Percentiles rank a stretch among this genome's conserved stretches.
Evolutionary conservation across 2,113 vertebrate genomes (phyloP).

Genomic region (Australoheros scitulus): DNA sequence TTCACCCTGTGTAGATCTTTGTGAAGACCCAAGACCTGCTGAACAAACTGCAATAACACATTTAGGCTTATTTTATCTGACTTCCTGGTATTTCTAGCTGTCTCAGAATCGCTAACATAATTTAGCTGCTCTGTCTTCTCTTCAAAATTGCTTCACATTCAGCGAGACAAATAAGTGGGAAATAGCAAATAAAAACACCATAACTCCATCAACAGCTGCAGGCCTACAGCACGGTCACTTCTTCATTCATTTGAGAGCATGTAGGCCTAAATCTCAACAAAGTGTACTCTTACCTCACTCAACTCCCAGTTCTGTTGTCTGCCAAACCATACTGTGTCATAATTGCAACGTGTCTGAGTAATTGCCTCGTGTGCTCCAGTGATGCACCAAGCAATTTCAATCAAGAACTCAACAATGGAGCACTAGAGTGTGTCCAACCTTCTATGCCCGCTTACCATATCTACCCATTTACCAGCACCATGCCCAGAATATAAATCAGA

Average conservation of each 20-base stretch:
- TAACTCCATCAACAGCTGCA: neutral
- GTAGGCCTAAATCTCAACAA: neutral
- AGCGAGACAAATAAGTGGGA: neutral
- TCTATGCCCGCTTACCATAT: constrained; percentile 35
- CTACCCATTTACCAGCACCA: constrained; percentile 34
- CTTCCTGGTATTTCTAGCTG: neutral
- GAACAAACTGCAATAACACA: neutral
- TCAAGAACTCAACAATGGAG: constrained; percentile 44
- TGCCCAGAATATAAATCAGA: constrained; percentile 44
- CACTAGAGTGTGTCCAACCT: constrained; percentile 33
- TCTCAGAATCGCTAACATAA: neutral
- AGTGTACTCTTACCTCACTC: constrained; percentile 15
- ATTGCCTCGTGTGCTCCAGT: constrained; percentile 31
- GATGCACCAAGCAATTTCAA: constrained; percentile 52
- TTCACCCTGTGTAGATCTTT: no score
- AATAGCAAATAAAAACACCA: neutral
- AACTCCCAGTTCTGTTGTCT: neutral
- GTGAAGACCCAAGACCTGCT: no score
- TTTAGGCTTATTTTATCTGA: neutral
- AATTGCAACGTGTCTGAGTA: constrained; percentile 48
- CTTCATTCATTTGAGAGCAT: neutral
- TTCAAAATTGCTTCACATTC: neutral
- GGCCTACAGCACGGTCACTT: neutral
- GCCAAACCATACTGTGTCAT: constrained; percentile 32
- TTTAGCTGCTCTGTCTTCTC: neutral